These are phyloP conservation scores for Sialis fuliginosa DNA, from an alignment of 2,888 invertebrate species.

Conservation along the genomic window DNA sequence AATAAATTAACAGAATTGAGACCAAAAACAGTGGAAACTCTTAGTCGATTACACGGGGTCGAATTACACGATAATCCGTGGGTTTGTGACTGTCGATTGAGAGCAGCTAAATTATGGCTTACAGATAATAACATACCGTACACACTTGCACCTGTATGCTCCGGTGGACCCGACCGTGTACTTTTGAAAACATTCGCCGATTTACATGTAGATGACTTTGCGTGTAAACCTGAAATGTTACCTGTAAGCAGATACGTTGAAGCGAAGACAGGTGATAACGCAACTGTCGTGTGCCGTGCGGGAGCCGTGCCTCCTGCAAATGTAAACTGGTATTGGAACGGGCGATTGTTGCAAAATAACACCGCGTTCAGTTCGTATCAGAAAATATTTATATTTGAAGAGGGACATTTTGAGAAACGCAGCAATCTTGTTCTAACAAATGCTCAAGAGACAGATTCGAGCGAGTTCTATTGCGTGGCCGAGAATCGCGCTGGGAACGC, in stretches of 20 bases:
- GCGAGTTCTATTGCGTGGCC: slow-evolving; percentile 76
- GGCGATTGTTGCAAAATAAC: slow-evolving; percentile 56
- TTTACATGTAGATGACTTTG: slow-evolving; percentile 63
- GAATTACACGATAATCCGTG: slow-evolving; percentile 78
- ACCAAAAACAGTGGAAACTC: slow-evolving; percentile 51
- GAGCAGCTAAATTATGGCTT: slow-evolving; percentile 69
- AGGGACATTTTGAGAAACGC: slow-evolving; percentile 55
- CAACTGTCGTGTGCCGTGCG: slow-evolving; percentile 65
- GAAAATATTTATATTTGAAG: slow-evolving; percentile 56
- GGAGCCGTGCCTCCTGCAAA: slow-evolving; percentile 65
- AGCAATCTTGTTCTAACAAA: slow-evolving; percentile 64
- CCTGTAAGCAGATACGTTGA: slow-evolving; percentile 60
- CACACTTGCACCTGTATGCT: slow-evolving; percentile 61
- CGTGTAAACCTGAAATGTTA: slow-evolving; percentile 66
- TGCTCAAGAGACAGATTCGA: slow-evolving; percentile 65
- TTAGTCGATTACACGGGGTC: slow-evolving; percentile 58
- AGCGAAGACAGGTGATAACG: slow-evolving; percentile 66
- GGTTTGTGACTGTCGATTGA: slow-evolving; percentile 72
- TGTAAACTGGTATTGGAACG: slow-evolving; percentile 79
- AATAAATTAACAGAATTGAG: slow-evolving; percentile 60
- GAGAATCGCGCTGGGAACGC: slow-evolving; percentile 78
- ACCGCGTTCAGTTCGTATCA: slow-evolving; percentile 64
- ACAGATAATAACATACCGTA: slow-evolving; percentile 57
- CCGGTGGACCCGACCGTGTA: slow-evolving; percentile 49
- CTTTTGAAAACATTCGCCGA: slow-evolving; percentile 59